These are phyloP conservation scores for Atherinosoma microstoma DNA, from an alignment of 2,797 vertebrate genomes.

Conservation along the genomic window DNA sequence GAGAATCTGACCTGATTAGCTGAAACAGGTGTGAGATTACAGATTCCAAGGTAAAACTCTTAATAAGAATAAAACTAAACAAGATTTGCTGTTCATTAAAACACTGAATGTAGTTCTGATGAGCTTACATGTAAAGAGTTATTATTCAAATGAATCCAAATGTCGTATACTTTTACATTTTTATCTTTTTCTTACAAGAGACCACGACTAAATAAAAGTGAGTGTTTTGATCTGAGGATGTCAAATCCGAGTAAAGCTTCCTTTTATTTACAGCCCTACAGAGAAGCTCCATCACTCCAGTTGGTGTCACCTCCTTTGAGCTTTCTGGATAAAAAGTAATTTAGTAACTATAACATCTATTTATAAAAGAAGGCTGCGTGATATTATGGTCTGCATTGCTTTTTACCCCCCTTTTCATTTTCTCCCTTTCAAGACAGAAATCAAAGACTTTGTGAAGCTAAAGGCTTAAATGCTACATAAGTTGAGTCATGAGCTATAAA, in stretches of 20 bases:
- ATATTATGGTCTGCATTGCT: not conserved
- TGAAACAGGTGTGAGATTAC: slow-evolving; percentile 20
- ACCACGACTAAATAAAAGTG: slow-evolving; percentile 14
- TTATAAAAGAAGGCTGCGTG: not conserved
- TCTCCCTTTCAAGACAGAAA: not conserved
- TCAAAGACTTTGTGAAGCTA: not conserved
- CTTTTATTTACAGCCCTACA: too few relatives aligned
- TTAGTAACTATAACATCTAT: not conserved
- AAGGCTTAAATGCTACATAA: too few relatives aligned
- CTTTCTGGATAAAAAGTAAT: not conserved
- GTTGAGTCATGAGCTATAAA: too few relatives aligned
- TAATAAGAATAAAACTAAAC: too few relatives aligned
- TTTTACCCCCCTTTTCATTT: not conserved
- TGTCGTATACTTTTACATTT: not conserved
- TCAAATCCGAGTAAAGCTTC: slow-evolving; percentile 1
- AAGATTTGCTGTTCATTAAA: too few relatives aligned
- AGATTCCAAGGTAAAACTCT: slow-evolving; percentile 1
- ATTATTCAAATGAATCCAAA: slow-evolving; percentile 13
- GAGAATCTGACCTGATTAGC: slow-evolving; percentile 10
- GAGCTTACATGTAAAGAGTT: too few relatives aligned
- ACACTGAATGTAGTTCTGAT: too few relatives aligned
- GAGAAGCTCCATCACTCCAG: not conserved
- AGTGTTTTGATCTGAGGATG: slow-evolving; percentile 6
- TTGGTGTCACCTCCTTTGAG: slow-evolving; percentile 8
- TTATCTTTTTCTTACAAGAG: not conserved